Conservation (phyloP, 2,888 invertebrate genomes). For the Pseudococcus viburni region DNA sequence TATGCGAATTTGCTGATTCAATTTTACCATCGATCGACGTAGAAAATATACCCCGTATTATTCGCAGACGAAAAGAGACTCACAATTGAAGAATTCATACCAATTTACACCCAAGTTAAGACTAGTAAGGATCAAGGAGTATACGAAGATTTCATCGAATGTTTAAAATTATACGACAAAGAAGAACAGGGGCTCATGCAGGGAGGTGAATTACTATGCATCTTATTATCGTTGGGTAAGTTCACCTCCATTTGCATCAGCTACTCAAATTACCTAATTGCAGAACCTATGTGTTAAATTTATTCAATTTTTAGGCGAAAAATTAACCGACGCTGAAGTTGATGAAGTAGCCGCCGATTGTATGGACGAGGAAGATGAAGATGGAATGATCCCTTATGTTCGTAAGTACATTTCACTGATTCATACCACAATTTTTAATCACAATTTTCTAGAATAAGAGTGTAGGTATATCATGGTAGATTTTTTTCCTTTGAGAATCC, state of each 20-base stretch:
- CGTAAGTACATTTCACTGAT: conserved; percentile 80
- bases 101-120: conserved; percentile 95
- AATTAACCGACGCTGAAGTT: conserved; percentile 83
- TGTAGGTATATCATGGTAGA: not conserved
- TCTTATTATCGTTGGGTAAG: conserved; percentile 68
- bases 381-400: conserved; percentile 93
- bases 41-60: not conserved
- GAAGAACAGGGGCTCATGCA: conserved; percentile 97
- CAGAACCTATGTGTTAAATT: too few relatives aligned
- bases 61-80: conserved; percentile 85
- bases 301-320: conserved; percentile 80
- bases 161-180: conserved; percentile 99
- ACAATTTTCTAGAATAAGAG: not conserved
- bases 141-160: conserved; percentile 99
- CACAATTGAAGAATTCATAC: conserved; percentile 97
- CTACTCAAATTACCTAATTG: too few relatives aligned
- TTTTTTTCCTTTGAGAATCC: not conserved
- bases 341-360: conserved; percentile 87
- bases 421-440: too few relatives aligned
- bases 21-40: not conserved
- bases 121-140: conserved; percentile 98
- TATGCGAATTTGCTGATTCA: conserved; percentile 70
- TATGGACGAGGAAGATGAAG: conserved; percentile 93
- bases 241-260: not conserved
- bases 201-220: conserved; percentile 70